These are phyloP conservation scores for Sminthurides aquaticus DNA, from an alignment of 2,888 invertebrate genomes.

Conservation along the genomic window DNA sequence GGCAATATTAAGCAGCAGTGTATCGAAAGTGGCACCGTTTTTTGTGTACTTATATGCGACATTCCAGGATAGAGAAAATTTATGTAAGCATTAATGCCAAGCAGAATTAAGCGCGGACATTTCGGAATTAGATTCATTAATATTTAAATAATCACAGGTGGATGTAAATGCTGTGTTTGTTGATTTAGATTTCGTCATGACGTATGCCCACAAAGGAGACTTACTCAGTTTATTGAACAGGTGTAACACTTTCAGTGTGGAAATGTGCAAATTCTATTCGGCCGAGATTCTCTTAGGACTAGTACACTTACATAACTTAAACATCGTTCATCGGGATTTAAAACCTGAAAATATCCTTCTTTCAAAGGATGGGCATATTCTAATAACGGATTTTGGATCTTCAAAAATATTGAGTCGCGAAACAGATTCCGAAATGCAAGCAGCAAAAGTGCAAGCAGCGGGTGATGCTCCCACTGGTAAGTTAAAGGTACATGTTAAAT, in stretches of 20 bases:
- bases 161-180: neutral
- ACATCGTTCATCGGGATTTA: conserved; percentile 71
- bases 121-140: conserved; percentile 4
- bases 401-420: conserved; percentile 70
- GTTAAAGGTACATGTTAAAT: neutral
- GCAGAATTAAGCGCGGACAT: neutral
- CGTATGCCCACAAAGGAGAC: conserved; percentile 92
- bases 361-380: conserved; percentile 90
- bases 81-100: conserved; percentile 57
- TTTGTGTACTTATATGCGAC: conserved; percentile 92
- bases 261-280: conserved; percentile 85
- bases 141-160: neutral
- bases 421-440: neutral
- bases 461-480: neutral
- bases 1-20: conserved; percentile 64
- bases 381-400: conserved; percentile 95
- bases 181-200: conserved; percentile 73
- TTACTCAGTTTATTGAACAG: conserved; percentile 83
- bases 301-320: conserved; percentile 79
- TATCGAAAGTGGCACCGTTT: conserved; percentile 61
- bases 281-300: conserved; percentile 87
- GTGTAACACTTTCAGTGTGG: conserved; percentile 79
- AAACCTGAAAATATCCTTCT: conserved; percentile 80
- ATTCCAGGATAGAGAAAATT: conserved; percentile 85
- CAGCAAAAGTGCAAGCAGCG: neutral